Evolutionary conservation across 1,140 invertebrate species (phyloP).

Genomic region (Sinonovacula constricta): DNA sequence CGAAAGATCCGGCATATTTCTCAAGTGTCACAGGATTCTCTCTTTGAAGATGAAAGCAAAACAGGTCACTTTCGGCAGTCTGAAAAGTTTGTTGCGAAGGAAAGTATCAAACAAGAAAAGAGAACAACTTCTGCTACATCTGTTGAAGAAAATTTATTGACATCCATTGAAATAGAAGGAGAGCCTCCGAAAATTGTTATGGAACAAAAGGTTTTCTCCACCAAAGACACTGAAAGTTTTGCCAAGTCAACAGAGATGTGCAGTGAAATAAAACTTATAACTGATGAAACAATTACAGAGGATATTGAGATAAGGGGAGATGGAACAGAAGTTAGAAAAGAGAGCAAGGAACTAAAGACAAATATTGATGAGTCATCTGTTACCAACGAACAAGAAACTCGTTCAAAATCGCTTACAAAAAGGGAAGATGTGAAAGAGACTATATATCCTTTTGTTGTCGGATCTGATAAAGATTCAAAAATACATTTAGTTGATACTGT

Average conservation of each 20-base stretch:
- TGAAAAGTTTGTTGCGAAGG: slow-evolving; percentile 42
- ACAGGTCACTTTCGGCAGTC: slow-evolving; percentile 23
- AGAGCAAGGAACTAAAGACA: slow-evolving; percentile 35
- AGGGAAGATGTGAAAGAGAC: slow-evolving; percentile 42
- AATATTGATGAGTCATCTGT: slow-evolving; percentile 34
- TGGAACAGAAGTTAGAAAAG: slow-evolving; percentile 42
- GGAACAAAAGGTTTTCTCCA: slow-evolving; percentile 44
- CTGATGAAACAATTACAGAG: slow-evolving; percentile 36
- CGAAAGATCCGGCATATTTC: slow-evolving; percentile 15
- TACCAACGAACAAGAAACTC: slow-evolving; percentile 27
- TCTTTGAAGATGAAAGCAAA: slow-evolving; percentile 36
- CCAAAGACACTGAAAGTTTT: slow-evolving; percentile 38
- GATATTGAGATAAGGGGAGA: slow-evolving; percentile 37
- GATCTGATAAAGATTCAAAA: slow-evolving; percentile 8
- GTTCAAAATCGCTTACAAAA: slow-evolving; percentile 17
- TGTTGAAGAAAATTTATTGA: slow-evolving; percentile 46
- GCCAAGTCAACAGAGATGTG: slow-evolving; percentile 31
- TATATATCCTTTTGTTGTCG: slow-evolving; percentile 30
- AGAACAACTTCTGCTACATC: slow-evolving; percentile 29
- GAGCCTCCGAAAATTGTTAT: slow-evolving; percentile 31
- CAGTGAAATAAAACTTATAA: slow-evolving; percentile 31
- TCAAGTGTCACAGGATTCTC: slow-evolving; percentile 12
- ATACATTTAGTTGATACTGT: slow-evolving; percentile 37
- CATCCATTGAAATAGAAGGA: slow-evolving; percentile 31
- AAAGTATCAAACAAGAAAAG: slow-evolving; percentile 38